Percentiles rank a stretch among this genome's conserved stretches.
These are phyloP conservation scores for Apis dorsata DNA, from an alignment of 1,140 invertebrate genomes.

Conservation along the genomic window DNA sequence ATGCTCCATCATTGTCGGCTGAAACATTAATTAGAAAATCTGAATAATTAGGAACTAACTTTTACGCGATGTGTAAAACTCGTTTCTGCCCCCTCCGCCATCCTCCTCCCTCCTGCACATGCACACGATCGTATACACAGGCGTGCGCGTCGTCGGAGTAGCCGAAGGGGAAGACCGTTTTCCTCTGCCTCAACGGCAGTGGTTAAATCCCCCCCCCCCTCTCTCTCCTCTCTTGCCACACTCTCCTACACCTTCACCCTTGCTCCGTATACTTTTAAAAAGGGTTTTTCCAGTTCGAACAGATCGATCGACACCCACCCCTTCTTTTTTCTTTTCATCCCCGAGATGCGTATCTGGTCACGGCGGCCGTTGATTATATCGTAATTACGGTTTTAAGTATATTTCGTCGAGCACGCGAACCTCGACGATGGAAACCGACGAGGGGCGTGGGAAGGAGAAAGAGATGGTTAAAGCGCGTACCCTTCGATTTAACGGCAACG, in stretches of 20 bases:
- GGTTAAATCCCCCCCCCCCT: conserved; percentile 1
- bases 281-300: conserved; percentile 62
- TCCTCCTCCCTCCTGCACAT: not conserved
- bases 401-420: conserved; percentile 76
- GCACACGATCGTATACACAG: conserved; percentile 4
- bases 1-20: conserved; percentile 75
- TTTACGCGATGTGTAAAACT: conserved; percentile 71
- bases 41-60: conserved; percentile 80
- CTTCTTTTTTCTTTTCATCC: conserved; percentile 49
- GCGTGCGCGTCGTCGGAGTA: conserved; percentile 36
- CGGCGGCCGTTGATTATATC: conserved; percentile 76
- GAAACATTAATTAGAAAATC: conserved; percentile 80
- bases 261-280: conserved; percentile 60
- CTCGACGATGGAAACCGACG: not conserved
- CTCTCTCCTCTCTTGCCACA: not conserved
- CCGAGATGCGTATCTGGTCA: conserved; percentile 76
- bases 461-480: conserved; percentile 52
- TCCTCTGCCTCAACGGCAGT: conserved; percentile 37
- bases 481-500: conserved; percentile 69
- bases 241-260: conserved; percentile 42
- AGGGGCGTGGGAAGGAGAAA: conserved; percentile 10
- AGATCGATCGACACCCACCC: conserved; percentile 71
- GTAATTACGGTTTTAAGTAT: conserved; percentile 78
- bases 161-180: conserved; percentile 37
- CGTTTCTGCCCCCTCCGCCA: conserved; percentile 12